Percentiles rank a stretch among this genome's conserved stretches.
Conservation (phyloP, 2,113 vertebrate species). For the Raphicerus campestris region DNA sequence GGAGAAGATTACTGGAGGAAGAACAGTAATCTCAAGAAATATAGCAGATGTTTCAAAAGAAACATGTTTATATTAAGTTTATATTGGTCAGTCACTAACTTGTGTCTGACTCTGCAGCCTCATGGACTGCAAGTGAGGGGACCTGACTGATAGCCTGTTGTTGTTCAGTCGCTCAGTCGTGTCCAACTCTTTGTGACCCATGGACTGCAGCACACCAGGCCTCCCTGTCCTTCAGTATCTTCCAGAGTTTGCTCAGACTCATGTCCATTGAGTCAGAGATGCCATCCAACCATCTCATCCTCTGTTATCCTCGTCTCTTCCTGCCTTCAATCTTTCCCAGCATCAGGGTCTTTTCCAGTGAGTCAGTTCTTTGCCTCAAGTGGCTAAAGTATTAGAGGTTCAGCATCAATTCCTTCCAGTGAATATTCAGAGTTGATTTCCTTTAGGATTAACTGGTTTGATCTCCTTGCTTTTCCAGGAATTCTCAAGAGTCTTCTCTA, state of each 20-base stretch:
- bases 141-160: not conserved
- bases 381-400: not conserved
- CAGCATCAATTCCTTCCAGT: not conserved
- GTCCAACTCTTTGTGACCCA: not conserved
- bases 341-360: not conserved
- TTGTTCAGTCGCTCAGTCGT: fast-evolving
- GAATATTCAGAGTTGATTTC: not conserved
- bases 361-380: not conserved
- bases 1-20: not conserved
- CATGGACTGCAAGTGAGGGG: not conserved
- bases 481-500: not conserved
- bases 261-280: not conserved
- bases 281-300: not conserved
- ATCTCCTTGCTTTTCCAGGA: not conserved
- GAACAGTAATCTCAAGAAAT: not conserved
- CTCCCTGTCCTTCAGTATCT: not conserved
- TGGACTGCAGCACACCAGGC: not conserved
- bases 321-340: not conserved
- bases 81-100: not conserved
- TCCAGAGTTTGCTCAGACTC: not conserved
- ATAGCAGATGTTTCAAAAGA: not conserved
- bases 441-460: not conserved
- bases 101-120: not conserved
- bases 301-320: not conserved
- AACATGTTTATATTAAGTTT: not conserved